Base-by-base conservation (phyloP, 2,888 invertebrate genomes). In the Pheosia tremula region DNA sequence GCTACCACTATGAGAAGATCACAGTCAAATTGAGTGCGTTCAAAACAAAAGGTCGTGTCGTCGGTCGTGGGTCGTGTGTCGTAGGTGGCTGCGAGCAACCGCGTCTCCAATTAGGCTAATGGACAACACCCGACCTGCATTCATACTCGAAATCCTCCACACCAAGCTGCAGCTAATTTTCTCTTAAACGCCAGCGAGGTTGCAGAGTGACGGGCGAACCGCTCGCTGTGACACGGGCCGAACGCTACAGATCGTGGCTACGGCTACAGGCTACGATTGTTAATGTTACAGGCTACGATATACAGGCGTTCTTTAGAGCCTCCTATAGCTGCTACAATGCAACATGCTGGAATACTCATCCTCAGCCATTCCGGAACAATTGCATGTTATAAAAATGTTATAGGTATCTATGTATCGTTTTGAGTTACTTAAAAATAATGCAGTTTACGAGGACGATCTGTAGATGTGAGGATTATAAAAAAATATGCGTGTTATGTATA, bases 81-180 rank as follows among this genome's bases (percentile, higher is more conserved):
- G 77, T 84, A 83, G 84, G 81, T 82, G 83, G 76, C 74, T 79
- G 80, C 75, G 77, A 75, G 24, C 24, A 24, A 24, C 80, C 80
- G 72, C 82, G 84, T 87, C 89, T 88, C 87, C 93, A 94, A 94
- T 94, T 94, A 94, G 91, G 85, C 90, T 93, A 94, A 94, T 94
- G 94, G 93, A 93, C 90, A 89, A 79, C 86, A 82, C 85, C 84
- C 86, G 86, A 90, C 91, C 91, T 92, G 90, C 87, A 90, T 91
- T 90, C 92, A 90, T 87, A 90, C 88, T 90, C 87, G 86, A 90
- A 91, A 91, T 90, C 88, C 90, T 87, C 91, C 88, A 87, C 85
- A 84, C 88, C 88, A 89, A 89, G 90, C 90, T 88, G 87, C 89
- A 89, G 91, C 91, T 91, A 91, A 92, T 92, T 91, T 89, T 86